phyloP scores from a whole-genome alignment of 2,797 vertebrate genomes.

The Micrastur ruficollis region DNA sequence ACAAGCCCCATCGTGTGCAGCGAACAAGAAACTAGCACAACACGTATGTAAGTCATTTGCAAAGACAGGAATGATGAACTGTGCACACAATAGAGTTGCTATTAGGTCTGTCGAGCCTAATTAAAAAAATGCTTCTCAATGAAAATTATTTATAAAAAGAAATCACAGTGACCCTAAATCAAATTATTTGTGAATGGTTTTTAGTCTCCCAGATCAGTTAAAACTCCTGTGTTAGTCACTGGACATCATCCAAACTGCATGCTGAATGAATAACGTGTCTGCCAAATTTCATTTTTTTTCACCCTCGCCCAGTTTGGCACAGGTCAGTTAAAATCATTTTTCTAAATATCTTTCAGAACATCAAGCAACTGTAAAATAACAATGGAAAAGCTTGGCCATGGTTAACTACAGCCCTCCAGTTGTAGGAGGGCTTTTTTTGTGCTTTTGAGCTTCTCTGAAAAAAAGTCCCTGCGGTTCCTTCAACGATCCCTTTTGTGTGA shows the following conservation, averaged over 20 bases:
- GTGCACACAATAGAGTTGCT: slow-evolving; percentile 21
- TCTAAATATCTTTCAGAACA: slow-evolving; percentile 64
- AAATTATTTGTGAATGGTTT: slow-evolving; percentile 67
- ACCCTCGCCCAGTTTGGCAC: slow-evolving; percentile 55
- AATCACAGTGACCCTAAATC: slow-evolving; percentile 55
- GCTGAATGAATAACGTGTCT: slow-evolving; percentile 50
- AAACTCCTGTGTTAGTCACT: slow-evolving; percentile 50
- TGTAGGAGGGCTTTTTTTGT: background rate
- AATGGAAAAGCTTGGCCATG: slow-evolving; percentile 24
- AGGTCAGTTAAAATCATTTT: slow-evolving; percentile 45
- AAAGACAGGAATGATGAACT: background rate
- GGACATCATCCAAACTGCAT: slow-evolving; percentile 42
- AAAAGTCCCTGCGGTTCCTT: background rate
- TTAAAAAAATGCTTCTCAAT: slow-evolving; percentile 58
- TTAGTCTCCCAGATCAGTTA: slow-evolving; percentile 43
- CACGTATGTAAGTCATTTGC: slow-evolving; percentile 46
- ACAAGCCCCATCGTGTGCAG: slow-evolving; percentile 13
- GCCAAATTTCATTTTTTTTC: slow-evolving; percentile 48
- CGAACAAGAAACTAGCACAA: background rate
- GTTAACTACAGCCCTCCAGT: slow-evolving; percentile 20
- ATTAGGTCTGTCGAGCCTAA: slow-evolving; percentile 44
- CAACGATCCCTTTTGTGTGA: background rate
- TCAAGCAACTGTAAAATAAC: slow-evolving; percentile 54
- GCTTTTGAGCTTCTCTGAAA: background rate
- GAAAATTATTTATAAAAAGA: slow-evolving; percentile 62